Evolutionary conservation across 2,797 vertebrate genomes (phyloP).

Genomic region (Microcaecilia unicolor): DNA sequence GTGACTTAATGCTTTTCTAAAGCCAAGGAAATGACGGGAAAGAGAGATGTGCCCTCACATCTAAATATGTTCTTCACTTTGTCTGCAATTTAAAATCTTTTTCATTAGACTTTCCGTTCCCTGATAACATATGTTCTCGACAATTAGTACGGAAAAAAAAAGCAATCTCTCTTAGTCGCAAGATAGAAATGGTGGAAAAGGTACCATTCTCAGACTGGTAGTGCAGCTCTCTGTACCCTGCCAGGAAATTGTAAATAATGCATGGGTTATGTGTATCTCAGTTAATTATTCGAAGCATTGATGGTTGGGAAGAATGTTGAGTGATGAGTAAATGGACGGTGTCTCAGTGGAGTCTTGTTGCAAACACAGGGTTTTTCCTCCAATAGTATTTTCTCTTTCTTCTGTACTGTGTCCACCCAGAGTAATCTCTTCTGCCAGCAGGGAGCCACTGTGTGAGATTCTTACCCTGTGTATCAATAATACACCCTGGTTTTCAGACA

Average conservation of each 20-base stretch:
- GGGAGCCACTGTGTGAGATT: too few species aligned
- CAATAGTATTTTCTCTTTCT: too few species aligned
- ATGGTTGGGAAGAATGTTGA: too few species aligned
- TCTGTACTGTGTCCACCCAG: too few species aligned
- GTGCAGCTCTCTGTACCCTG: not conserved
- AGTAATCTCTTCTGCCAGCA: too few species aligned
- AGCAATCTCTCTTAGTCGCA: conserved; percentile 13
- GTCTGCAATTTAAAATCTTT: conserved; percentile 17
- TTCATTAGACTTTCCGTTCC: conserved; percentile 2
- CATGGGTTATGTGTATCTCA: not conserved
- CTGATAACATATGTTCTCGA: conserved; percentile 8
- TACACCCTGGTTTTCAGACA: too few species aligned
- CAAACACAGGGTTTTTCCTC: too few species aligned
- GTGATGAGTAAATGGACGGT: too few species aligned
- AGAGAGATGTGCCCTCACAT: conserved; percentile 22
- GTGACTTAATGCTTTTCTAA: conserved; percentile 21
- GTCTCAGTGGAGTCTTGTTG: too few species aligned
- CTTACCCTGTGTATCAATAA: too few species aligned
- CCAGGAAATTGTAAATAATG: not conserved
- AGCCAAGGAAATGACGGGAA: conserved; percentile 20
- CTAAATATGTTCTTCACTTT: conserved; percentile 10
- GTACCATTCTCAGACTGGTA: not conserved
- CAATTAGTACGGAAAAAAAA: conserved; percentile 16
- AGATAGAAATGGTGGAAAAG: not conserved
- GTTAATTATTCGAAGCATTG: not conserved